Base-by-base conservation (phyloP, 2,113 vertebrate genomes). In the Gasterosteus aculeatus region DNA sequence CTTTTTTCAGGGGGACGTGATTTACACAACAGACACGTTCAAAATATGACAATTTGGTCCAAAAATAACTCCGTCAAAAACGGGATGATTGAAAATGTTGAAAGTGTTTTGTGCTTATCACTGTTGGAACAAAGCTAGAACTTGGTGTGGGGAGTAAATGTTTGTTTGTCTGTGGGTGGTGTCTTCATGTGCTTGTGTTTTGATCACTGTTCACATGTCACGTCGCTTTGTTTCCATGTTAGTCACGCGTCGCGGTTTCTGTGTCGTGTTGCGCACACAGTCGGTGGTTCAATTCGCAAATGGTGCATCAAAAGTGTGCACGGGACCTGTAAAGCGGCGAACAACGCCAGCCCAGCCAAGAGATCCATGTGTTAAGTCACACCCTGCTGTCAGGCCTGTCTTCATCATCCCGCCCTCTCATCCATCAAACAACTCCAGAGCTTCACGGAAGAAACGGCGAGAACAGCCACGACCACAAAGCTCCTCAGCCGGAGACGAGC, bases 61-160 rank as follows among this genome's bases (percentile, higher is more conserved):
- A 77, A 89, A 90, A 88, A 90, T 88, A 87, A 84, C 72, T 78
- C 72, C 75, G 82, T 85, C 86, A 82, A 38, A 26, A 77, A 85
- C 46, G 46, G 75, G 77, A 86, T 83, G 87, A 89, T 82, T 88
- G 88, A 86, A 84, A 86, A 88, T 82, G 87, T 87, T n/a, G n/a
- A n/a, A n/a, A n/a, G 56, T 80, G 86, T 46, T 59, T 63, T 83
- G 82, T 79, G 47, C 54, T 75, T 56, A 63, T 26, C 64, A 69
- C 47, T 61, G 68, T 10, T 51, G 75, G 72, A 84, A 84, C 72
- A 87, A 81, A 66, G 71, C 61, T 38, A 9, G 53, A 49, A 35
- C 67, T 60, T n/a, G 22, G 22, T 67, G 59, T 72, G 70, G 67
- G 11, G 53, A 77, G 77, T 58, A 26, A 38, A 75, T 53, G 39